A percentile compares a stretch with the other conserved stretches of the same genome.
These are phyloP conservation scores for Acanthosepion lycidas DNA, from an alignment of 2,888 invertebrate species.

Conservation along the genomic window DNA sequence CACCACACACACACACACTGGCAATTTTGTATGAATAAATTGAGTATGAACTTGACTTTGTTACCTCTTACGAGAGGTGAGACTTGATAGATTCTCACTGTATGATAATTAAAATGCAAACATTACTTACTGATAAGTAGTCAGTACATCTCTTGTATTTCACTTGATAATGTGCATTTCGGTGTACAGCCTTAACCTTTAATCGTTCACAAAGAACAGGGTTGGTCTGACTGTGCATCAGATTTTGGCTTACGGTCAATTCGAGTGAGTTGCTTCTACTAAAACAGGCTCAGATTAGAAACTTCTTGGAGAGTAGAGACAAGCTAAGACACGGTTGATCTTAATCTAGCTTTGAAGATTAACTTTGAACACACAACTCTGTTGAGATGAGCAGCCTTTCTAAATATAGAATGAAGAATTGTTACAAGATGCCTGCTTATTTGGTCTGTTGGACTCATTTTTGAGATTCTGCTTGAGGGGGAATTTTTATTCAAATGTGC, in stretches of 20 bases:
- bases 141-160: no score
- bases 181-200: not conserved
- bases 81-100: no score
- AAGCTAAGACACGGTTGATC: not conserved
- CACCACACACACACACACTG: no score
- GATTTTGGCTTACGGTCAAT: not conserved
- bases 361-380: not conserved
- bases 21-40: no score
- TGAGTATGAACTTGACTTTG: no score
- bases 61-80: no score
- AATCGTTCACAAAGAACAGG: not conserved
- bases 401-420: not conserved
- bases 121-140: no score
- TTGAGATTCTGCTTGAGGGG: not conserved
- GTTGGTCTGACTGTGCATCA: not conserved
- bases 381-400: not conserved
- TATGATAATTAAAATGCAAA: no score
- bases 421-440: not conserved
- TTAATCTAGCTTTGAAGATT: not conserved
- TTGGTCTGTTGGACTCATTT: not conserved
- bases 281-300: slow-evolving; percentile 15
- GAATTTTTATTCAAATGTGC: not conserved
- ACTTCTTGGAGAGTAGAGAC: not conserved
- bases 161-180: no score
- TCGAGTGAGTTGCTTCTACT: not conserved